Evolutionary conservation across 1,140 invertebrate species (phyloP).

Genomic region (Neodiprion virginianus): DNA sequence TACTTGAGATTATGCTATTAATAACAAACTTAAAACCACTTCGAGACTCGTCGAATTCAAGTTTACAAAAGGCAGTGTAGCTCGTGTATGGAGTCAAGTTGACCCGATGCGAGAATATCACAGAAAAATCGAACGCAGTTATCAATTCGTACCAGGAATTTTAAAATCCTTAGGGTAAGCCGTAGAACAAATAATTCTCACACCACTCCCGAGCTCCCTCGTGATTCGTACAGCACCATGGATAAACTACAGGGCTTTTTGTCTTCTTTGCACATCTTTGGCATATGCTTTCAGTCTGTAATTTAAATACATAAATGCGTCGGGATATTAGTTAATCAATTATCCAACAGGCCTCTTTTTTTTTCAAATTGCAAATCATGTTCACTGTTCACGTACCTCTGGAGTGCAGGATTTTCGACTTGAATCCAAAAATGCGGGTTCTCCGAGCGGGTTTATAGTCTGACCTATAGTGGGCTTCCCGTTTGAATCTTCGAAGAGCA

Average conservation of each 20-base stretch:
- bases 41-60: no score
- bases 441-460: constrained; percentile 4
- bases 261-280: constrained; percentile 25
- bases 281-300: constrained; percentile 22
- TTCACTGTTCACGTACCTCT: constrained; percentile 10
- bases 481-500: neutral
- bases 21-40: no score
- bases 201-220: constrained; percentile 24
- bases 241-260: constrained; percentile 24
- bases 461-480: constrained; percentile 11
- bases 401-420: constrained; percentile 15
- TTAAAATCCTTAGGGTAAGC: constrained; percentile 12
- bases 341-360: neutral
- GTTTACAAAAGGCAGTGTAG: no score
- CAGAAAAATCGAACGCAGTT: no score
- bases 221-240: constrained; percentile 26
- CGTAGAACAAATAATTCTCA: constrained; percentile 23
- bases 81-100: no score
- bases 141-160: no score
- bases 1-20: no score
- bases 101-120: no score
- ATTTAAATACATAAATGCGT: neutral
- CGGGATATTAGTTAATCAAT: neutral
- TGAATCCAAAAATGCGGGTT: constrained; percentile 13
- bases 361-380: neutral